A percentile compares a stretch with the other conserved stretches of the same genome.
phyloP scores from a whole-genome alignment of 1,140 invertebrate species.

The Caenorhabditis remanei region DNA sequence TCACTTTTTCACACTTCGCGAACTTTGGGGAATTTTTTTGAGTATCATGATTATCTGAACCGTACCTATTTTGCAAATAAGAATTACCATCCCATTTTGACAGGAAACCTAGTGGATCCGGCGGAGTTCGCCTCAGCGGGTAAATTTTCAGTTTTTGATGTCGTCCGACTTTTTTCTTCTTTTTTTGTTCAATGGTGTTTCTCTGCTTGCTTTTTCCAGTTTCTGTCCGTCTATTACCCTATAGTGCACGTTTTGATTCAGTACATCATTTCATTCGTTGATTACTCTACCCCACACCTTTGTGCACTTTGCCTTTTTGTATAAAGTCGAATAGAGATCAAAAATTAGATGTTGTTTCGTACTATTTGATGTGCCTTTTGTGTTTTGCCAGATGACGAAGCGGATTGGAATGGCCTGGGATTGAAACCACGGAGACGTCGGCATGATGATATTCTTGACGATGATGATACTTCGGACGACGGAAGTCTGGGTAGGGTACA shows the following conservation, averaged over 20 bases:
- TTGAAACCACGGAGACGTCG: slow-evolving; percentile 17
- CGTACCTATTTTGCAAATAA: not conserved
- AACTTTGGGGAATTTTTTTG: not conserved
- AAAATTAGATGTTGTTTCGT: slow-evolving; percentile 49
- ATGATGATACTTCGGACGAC: slow-evolving; percentile 41
- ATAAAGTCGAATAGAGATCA: not conserved
- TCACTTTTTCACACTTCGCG: slow-evolving; percentile 67
- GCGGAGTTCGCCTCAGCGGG: slow-evolving; percentile 98
- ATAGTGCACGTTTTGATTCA: not conserved
- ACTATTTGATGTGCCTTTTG: slow-evolving; percentile 52
- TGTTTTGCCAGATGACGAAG: slow-evolving; percentile 59
- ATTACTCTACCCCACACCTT: not conserved
- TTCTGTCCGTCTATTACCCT: slow-evolving; percentile 36
- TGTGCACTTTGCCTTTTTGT: not conserved
- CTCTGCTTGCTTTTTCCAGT: slow-evolving; percentile 13
- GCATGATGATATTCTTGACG: not conserved
- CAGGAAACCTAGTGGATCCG: slow-evolving; percentile 96
- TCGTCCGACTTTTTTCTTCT: slow-evolving; percentile 47
- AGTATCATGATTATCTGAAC: not conserved
- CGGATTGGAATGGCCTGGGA: slow-evolving; percentile 32
- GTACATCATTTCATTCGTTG: not conserved
- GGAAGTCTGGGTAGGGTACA: slow-evolving; percentile 46
- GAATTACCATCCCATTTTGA: slow-evolving; percentile 57
- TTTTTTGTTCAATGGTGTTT: not conserved
- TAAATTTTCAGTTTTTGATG: slow-evolving; percentile 79